Base-by-base conservation (phyloP, 2,113 vertebrate species). In the Macheiramphus alcinus region DNA sequence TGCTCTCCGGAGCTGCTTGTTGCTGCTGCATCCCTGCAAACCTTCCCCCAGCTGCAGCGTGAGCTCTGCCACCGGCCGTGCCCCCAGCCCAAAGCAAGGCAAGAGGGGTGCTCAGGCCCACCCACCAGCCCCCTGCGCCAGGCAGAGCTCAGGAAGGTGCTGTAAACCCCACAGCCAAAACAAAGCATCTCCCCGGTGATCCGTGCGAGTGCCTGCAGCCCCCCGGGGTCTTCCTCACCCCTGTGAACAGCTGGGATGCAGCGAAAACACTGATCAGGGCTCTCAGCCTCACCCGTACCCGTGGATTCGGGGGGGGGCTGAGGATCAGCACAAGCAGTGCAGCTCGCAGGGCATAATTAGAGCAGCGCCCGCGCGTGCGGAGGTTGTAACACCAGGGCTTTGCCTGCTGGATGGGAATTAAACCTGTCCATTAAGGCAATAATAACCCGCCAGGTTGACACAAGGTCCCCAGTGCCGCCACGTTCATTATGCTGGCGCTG, bases 1-100 rank as follows among this genome's bases (percentile, higher is more conserved):
- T 95, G 96, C 96, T 96, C 89, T 93, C 68, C 5, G 3, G n/a
- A 92, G 93, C 84, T 80, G 76, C 96, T 74, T 8, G 53, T 43
- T 72, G 89, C 91, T 78, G 73, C 92, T 68, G 78, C 71, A 73
- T 82, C 84, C 80, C 88, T 66, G 84, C 95, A 90, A 94, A 81
- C 55, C 93, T 91, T 25, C 82, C 83, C 83, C 53, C 68, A 26
- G 22, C 45, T 14, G 2, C 82, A 23, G 58, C 25, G 0, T 9
- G 61, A 85, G 91, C 86, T 55, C 56, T 0, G 0, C 42, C 3
- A 4, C 38, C 6, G 0, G 63, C 70, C 3, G 0, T 80, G 83
- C 17, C 76, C 52, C 34, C 80, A 32, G 17, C 87, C 43, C 45
- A 20, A 59, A 75, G 67, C 62, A 43, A 26, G 26, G 45, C 38